Conservation (phyloP, 2,888 invertebrate genomes). For the Oscheius sp. region DNA sequence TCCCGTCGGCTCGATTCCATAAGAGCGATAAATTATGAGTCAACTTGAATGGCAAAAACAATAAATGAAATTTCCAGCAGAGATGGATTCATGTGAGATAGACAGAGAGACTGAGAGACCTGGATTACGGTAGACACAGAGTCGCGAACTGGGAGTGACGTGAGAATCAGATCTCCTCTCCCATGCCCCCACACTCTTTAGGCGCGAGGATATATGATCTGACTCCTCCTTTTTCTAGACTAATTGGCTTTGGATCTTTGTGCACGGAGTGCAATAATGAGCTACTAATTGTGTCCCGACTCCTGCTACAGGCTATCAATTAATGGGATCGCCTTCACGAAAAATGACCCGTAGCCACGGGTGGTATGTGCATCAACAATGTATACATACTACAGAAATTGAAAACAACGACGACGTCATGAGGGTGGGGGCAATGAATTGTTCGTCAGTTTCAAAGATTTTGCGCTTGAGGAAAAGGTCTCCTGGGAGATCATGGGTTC, state of each 20-base stretch:
- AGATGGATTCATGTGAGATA: no score
- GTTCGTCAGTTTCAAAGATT: neutral
- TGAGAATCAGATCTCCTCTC: no score
- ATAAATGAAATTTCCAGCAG: no score
- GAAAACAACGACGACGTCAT: constrained; percentile 2
- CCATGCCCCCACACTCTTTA: no score
- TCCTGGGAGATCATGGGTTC: neutral
- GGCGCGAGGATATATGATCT: no score
- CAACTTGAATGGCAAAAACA: no score
- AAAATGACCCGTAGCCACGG: constrained; percentile 27
- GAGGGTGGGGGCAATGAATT: constrained; percentile 16
- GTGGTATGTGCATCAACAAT: neutral
- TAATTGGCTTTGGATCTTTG: neutral
- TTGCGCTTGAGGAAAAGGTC: neutral
- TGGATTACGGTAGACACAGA: no score
- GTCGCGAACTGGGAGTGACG: no score
- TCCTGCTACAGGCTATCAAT: constrained; percentile 18
- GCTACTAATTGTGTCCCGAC: constrained; percentile 20
- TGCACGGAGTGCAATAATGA: constrained; percentile 13
- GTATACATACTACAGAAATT: neutral
- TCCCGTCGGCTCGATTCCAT: no score
- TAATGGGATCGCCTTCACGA: constrained; percentile 20
- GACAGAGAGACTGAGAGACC: no score
- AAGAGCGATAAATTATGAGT: no score
- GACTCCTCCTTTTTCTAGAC: no score